A percentile compares a stretch with the other conserved stretches of the same genome.
phyloP scores from a whole-genome alignment of 1,140 invertebrate genomes.

The Calephelis virginiensis region DNA sequence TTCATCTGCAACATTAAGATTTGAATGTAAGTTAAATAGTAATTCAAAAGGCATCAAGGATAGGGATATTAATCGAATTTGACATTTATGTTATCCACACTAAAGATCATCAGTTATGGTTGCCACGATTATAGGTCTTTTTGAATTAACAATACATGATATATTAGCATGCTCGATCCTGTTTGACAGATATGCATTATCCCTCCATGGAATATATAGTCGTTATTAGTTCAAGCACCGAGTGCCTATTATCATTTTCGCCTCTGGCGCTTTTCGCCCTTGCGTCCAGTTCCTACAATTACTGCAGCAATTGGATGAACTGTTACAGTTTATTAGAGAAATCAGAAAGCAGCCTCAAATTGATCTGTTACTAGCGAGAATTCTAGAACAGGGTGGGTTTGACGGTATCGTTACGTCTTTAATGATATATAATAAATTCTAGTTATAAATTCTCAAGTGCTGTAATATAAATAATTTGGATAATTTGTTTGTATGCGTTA shows the following conservation, averaged over 20 bases:
- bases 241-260: slow-evolving; percentile 38
- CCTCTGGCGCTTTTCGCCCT: slow-evolving; percentile 34
- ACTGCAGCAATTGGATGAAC: slow-evolving; percentile 32
- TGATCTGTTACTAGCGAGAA: slow-evolving; percentile 1
- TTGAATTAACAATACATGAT: slow-evolving; percentile 32
- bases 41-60: slow-evolving; percentile 21
- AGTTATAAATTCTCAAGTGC: not conserved
- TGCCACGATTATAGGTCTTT: slow-evolving; percentile 28
- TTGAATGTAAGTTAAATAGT: slow-evolving; percentile 24
- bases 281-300: slow-evolving; percentile 44
- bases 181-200: slow-evolving; percentile 30
- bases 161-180: slow-evolving; percentile 21
- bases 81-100: slow-evolving; percentile 39
- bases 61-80: slow-evolving; percentile 41
- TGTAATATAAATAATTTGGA: not conserved
- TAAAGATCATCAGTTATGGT: slow-evolving; percentile 32
- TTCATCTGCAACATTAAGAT: slow-evolving; percentile 4
- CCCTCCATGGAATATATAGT: slow-evolving; percentile 31
- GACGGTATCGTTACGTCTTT: not conserved
- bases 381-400: not conserved
- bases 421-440: not conserved
- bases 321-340: slow-evolving; percentile 25
- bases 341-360: slow-evolving; percentile 5
- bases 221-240: slow-evolving; percentile 33
- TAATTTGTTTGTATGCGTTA: not conserved